phyloP scores from a whole-genome alignment of 2,888 invertebrate genomes.

The Drosophila parthenogenetica region DNA sequence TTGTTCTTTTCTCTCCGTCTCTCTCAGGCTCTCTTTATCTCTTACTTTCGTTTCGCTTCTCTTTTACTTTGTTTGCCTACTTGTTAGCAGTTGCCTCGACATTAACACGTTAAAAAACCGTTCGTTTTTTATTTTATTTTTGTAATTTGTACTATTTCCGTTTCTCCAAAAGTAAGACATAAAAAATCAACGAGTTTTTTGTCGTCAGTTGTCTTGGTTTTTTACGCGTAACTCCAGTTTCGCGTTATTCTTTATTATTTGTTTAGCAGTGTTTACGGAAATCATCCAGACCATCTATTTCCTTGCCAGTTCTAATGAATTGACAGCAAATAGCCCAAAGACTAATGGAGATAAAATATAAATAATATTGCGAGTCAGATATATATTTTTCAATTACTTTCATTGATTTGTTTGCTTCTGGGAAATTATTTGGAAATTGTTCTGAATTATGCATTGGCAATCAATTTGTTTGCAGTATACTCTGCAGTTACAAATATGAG shows the following conservation, averaged over 20 bases:
- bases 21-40: neutral
- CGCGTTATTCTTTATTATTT: slow-evolving; percentile 50
- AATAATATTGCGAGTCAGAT: slow-evolving; percentile 2
- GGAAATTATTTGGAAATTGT: neutral
- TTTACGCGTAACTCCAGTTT: slow-evolving; percentile 11
- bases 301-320: slow-evolving; percentile 50
- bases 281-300: slow-evolving; percentile 49
- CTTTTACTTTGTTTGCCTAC: slow-evolving; percentile 63
- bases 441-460: neutral
- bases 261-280: slow-evolving; percentile 57
- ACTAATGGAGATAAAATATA: slow-evolving; percentile 4
- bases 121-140: slow-evolving; percentile 5
- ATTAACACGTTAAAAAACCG: slow-evolving; percentile 72
- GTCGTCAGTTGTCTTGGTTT: slow-evolving; percentile 6
- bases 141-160: slow-evolving; percentile 42
- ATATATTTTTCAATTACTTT: neutral
- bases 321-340: slow-evolving; percentile 29
- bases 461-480: neutral
- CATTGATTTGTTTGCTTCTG: slow-evolving; percentile 4
- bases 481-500: neutral
- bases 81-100: slow-evolving; percentile 67
- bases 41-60: neutral
- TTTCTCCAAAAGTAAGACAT: slow-evolving; percentile 49
- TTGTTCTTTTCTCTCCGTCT: slow-evolving; percentile 28
- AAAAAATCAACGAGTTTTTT: slow-evolving; percentile 52